A percentile compares a stretch with the other conserved stretches of the same genome.
These are phyloP conservation scores for Fistularia tabacaria DNA, from an alignment of 2,797 vertebrate genomes.

Conservation along the genomic window DNA sequence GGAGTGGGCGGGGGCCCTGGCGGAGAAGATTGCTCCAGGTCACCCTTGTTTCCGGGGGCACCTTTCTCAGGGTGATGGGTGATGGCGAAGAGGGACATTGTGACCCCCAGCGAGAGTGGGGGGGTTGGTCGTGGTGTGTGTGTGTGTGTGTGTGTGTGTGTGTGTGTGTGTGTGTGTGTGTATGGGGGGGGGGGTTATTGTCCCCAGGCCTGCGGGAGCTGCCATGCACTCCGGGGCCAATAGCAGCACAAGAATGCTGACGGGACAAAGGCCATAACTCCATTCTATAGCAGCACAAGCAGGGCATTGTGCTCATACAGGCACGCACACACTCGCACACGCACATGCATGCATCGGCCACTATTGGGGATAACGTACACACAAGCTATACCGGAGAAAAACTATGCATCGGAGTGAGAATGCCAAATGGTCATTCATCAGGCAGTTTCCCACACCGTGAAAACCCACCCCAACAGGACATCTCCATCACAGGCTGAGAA, in stretches of 20 bases:
- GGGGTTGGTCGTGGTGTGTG: conserved; percentile 17
- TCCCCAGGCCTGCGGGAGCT: conserved; percentile 64
- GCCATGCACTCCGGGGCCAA: conserved; percentile 64
- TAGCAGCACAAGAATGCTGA: conserved; percentile 69
- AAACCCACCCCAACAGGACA: conserved; percentile 45
- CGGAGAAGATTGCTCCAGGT: no score
- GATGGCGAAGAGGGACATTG: conserved; percentile 51
- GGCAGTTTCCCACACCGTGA: conserved; percentile 66
- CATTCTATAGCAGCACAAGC: conserved; percentile 72
- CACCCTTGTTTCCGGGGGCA: conserved; percentile 10
- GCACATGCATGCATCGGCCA: conserved; percentile 38
- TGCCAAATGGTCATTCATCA: conserved; percentile 68
- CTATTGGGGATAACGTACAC: conserved; percentile 48
- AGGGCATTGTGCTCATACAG: conserved; percentile 70
- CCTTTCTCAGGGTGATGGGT: conserved; percentile 58
- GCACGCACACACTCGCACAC: conserved; percentile 32
- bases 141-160: conserved; percentile 31
- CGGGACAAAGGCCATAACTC: conserved; percentile 75
- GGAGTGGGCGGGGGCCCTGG: no score
- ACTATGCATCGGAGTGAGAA: conserved; percentile 54
- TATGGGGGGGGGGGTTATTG: conserved; percentile 47
- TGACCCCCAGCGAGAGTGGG: conserved; percentile 51
- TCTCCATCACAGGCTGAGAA: conserved; percentile 61
- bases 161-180: conserved; percentile 26
- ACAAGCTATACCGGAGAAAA: conserved; percentile 42